phyloP scores from a whole-genome alignment of 2,113 vertebrate genomes.

The Heterotis niloticus region DNA sequence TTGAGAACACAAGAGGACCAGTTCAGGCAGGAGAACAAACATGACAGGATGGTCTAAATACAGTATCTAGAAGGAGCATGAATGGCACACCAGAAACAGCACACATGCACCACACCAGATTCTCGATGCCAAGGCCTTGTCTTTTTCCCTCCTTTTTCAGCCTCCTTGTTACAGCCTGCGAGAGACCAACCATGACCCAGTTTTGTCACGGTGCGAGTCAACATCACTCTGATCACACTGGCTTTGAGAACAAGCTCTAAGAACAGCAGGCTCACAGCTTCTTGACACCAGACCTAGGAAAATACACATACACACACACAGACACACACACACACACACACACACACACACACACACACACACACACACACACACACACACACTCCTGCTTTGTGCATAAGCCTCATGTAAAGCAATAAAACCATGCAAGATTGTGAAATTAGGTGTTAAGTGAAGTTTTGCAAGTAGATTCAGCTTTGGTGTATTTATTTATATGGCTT shows the following conservation, averaged over 20 bases:
- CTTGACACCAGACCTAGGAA: not conserved
- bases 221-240: slow-evolving; percentile 63
- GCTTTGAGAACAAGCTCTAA: slow-evolving; percentile 50
- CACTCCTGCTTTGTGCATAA: too few relatives aligned
- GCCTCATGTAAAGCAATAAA: too few relatives aligned
- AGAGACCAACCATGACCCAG: slow-evolving; percentile 69
- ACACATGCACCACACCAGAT: slow-evolving; percentile 58
- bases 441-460: too few relatives aligned
- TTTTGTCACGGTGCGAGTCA: slow-evolving; percentile 68
- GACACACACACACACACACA: not conserved
- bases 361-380: not conserved
- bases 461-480: too few relatives aligned
- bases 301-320: not conserved
- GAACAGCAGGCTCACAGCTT: slow-evolving; percentile 2
- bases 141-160: slow-evolving; percentile 50
- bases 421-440: too few relatives aligned
- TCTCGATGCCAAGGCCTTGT: slow-evolving; percentile 56
- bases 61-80: too few relatives aligned
- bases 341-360: not conserved
- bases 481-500: too few relatives aligned
- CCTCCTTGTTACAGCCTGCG: slow-evolving; percentile 55
- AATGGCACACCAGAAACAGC: too few relatives aligned
- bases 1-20: too few relatives aligned
- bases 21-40: too few relatives aligned
- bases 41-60: too few relatives aligned